These are phyloP conservation scores for Rhodinocichla rosea DNA, from an alignment of 2,113 vertebrate genomes.

Conservation along the genomic window DNA sequence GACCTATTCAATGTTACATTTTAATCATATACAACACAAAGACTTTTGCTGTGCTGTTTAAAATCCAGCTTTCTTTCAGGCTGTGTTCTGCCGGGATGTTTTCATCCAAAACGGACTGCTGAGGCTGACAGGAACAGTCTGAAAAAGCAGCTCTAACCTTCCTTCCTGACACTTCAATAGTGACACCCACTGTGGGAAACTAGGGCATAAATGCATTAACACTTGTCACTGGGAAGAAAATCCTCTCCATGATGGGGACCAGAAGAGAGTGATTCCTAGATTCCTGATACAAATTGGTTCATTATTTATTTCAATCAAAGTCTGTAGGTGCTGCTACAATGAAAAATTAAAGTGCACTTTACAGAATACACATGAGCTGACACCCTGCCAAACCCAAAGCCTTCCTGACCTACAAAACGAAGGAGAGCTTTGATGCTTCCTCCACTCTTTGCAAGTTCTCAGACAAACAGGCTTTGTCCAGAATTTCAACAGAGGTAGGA, in stretches of 20 bases:
- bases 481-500: background rate
- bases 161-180: slow-evolving; percentile 66
- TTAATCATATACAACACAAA: slow-evolving; percentile 65
- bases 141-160: slow-evolving; percentile 69
- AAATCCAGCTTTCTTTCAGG: slow-evolving; percentile 60
- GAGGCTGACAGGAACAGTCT: slow-evolving; percentile 70
- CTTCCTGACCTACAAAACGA: slow-evolving; percentile 27
- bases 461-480: background rate
- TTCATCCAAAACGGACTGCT: slow-evolving; percentile 70
- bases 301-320: slow-evolving; percentile 58
- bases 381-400: background rate
- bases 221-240: slow-evolving; percentile 37
- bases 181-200: slow-evolving; percentile 39
- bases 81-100: slow-evolving; percentile 60
- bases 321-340: slow-evolving; percentile 25
- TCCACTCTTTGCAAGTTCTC: background rate
- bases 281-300: slow-evolving; percentile 39
- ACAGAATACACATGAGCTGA: background rate
- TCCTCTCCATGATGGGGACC: background rate
- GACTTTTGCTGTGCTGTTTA: slow-evolving; percentile 65
- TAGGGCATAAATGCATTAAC: slow-evolving; percentile 55
- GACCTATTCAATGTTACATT: slow-evolving; percentile 59
- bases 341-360: slow-evolving; percentile 44
- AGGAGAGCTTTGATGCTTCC: background rate
- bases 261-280: slow-evolving; percentile 19